Base-by-base conservation (phyloP, 2,888 invertebrate genomes). In the Drosophila melanocephala region DNA sequence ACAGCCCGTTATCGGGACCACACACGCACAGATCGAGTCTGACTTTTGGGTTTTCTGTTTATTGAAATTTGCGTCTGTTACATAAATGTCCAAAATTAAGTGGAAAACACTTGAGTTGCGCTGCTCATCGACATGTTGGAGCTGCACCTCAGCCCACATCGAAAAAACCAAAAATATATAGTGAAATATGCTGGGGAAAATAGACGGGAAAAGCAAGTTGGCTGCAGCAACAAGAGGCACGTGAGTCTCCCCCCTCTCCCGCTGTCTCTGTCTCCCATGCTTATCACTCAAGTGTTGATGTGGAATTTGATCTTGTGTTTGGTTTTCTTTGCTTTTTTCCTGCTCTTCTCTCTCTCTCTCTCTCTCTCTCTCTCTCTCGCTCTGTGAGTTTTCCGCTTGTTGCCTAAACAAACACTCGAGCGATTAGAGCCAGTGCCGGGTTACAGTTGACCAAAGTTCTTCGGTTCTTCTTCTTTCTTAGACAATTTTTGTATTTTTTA, bases 61-160 rank as follows among this genome's bases (percentile, higher is more conserved):
- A 88, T 88, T 86, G 79, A 76, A 84, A 87, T 81, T 80, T 77
- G 56, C 60, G 37, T 59, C 71, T 78, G 83, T 76, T 83, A 83
- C 81, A 76, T 79, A 83, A 83, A 89, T 87, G 89, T 76, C 72
- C 63, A 72, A 79, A 81, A 87, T 84, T 87, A 89, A 86, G 89
- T 89, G 87, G 89, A 89, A 87, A 87, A 71, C 86, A 87, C 86
- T 86, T 70, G 79, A 86, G 65, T 64, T 72, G 47, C 5, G 53
- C 56, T 22, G 47, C 37, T 50, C 47, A 26, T 53, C 28, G 58
- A 55, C 75, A 60, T 75, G 59, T 77, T 79, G 77, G 78, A 59
- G 78, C 72, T 69, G 67, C 64, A 60, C 51, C 64, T 44, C 26
- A 26, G 2, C 26, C 26, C 26, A 47, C 47, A 47, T 47, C 16